Evolutionary conservation across 2,113 vertebrate species (phyloP).

Genomic region (Columba livia): DNA sequence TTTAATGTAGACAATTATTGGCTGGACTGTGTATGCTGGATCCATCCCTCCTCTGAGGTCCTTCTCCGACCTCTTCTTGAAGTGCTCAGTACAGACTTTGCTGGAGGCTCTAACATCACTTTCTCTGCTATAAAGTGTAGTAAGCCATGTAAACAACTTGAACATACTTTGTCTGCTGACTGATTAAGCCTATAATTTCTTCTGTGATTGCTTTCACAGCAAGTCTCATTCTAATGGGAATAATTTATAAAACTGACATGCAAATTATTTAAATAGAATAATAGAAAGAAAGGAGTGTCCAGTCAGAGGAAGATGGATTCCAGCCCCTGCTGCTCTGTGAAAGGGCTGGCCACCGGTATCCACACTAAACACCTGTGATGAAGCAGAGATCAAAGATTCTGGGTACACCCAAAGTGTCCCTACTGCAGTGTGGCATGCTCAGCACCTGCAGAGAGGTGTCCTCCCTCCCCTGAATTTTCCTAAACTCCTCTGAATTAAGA

Average conservation of each 20-base stretch:
- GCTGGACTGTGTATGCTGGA: neutral
- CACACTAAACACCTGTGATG: neutral
- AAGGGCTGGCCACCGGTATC: neutral
- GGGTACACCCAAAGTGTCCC: neutral
- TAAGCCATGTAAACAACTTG: neutral
- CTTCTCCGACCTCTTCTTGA: neutral
- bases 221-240: neutral
- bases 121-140: neutral
- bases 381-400: neutral
- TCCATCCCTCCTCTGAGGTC: neutral
- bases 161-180: neutral
- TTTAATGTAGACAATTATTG: neutral
- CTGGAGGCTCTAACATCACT: neutral
- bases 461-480: neutral
- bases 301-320: neutral
- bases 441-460: neutral
- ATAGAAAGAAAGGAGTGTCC: neutral
- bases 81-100: neutral
- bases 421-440: neutral
- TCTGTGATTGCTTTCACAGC: neutral
- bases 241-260: neutral
- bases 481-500: neutral
- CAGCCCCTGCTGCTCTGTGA: accelerated
- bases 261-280: neutral
- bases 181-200: neutral